Evolutionary conservation across 1,140 invertebrate species (phyloP).

Genomic region (Lepeophtheirus salmonis): DNA sequence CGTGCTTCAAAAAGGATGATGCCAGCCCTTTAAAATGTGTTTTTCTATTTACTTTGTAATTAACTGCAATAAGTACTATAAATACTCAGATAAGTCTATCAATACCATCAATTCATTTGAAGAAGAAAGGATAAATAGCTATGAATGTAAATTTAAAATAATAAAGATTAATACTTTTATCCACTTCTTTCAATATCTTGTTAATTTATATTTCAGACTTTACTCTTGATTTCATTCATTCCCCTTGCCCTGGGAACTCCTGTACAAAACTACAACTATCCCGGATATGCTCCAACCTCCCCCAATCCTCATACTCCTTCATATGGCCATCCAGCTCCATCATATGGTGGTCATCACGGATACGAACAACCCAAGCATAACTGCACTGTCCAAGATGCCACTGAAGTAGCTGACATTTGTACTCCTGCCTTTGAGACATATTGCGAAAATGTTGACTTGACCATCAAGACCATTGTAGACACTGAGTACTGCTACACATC

Average conservation of each 20-base stretch:
- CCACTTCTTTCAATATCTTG: background rate
- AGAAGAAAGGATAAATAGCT: too few species aligned
- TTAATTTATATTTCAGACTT: background rate
- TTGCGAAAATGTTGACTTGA: background rate
- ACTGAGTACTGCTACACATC: background rate
- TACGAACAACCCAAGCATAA: constrained; percentile 16
- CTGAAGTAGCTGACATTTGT: background rate
- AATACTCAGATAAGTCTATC: too few species aligned
- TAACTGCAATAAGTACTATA: too few species aligned
- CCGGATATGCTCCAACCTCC: background rate
- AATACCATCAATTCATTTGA: too few species aligned
- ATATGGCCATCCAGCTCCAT: background rate
- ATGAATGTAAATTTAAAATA: background rate
- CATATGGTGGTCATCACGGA: constrained; percentile 8
- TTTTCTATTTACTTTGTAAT: too few species aligned
- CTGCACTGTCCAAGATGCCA: constrained; percentile 8
- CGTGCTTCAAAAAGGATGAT: too few species aligned
- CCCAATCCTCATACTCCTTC: background rate
- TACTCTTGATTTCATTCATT: background rate
- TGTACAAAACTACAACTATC: background rate
- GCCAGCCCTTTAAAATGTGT: too few species aligned
- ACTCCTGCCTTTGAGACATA: constrained; percentile 9
- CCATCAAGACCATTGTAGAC: constrained; percentile 6
- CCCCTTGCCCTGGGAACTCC: background rate
- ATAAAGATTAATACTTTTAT: background rate